phyloP scores from a whole-genome alignment of 2,113 vertebrate genomes.

The Setophaga coronata region DNA sequence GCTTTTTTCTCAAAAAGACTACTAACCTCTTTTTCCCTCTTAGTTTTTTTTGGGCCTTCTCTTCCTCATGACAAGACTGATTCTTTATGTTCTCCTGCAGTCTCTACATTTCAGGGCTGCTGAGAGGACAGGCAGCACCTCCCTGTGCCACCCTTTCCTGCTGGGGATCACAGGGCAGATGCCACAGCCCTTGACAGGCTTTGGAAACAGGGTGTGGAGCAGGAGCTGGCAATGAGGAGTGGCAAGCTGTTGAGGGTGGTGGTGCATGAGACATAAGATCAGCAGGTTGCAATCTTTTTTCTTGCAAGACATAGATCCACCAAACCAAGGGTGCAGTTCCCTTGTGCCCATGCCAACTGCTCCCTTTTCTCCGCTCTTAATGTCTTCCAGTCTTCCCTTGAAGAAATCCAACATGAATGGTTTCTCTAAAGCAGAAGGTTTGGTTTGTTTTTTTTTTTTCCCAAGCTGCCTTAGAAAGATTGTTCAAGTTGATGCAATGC shows the following conservation, averaged over 20 bases:
- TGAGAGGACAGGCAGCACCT: background rate
- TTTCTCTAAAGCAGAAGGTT: background rate
- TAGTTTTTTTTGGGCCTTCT: rapidly evolving
- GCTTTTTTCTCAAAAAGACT: background rate
- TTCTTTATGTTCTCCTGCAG: background rate
- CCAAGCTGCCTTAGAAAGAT: background rate
- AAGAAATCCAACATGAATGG: background rate
- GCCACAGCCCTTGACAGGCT: background rate
- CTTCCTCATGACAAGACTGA: background rate
- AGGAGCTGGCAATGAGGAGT: background rate
- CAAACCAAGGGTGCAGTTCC: background rate
- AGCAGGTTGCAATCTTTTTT: background rate
- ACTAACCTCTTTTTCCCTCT: background rate
- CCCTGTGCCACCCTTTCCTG: rapidly evolving
- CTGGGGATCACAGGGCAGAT: background rate
- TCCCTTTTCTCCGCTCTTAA: background rate
- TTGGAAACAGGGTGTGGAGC: background rate
- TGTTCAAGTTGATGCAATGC: background rate
- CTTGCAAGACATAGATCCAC: background rate
- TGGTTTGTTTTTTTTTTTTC: rapidly evolving
- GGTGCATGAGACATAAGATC: background rate
- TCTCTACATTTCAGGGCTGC: background rate
- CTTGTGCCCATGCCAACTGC: background rate
- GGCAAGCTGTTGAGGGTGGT: background rate
- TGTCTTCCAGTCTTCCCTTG: background rate